Base-by-base conservation (phyloP, 2,797 vertebrate genomes). In the Holocentrus rufus region DNA sequence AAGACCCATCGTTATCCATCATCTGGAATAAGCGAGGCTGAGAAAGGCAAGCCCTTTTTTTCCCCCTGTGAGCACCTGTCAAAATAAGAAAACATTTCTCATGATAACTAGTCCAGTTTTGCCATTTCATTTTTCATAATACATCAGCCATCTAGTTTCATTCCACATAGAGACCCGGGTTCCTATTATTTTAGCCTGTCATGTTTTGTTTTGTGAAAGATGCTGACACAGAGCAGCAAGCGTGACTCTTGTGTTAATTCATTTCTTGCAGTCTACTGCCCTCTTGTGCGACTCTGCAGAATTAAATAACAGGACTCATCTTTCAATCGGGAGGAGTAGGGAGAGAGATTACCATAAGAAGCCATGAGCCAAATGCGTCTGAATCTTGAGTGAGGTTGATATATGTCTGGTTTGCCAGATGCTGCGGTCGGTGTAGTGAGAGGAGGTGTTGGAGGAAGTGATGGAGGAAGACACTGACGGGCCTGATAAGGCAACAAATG, bases 221-320 rank as follows among this genome's bases (percentile, higher is more conserved):
- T 27, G 42, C 39, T 23, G 67, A 30, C 72, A 42, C 39, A 14
- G 39, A 42, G 39, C 39, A 42, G 39, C 4, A 13, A 42, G 39
- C 13, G 39, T 42, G 39, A 14, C 39, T 42, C 39, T 13, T 42
- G 39, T 42, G 39, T 14, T 25, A 7, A 56, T 17, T 52, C 25
- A 73, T 80, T 52, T 64, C 52, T 34, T 61, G 50, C 60, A 11
- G 5, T 76, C 55, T 88, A 76, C 82, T 76, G 82, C 82, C 83
- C 76, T 72, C 88, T 86, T 25, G 65, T 87, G 88, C 7, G 53
- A 49, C 15, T 13, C 23, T 27, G 1, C 20, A 25, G 14, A 54
- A 17, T 18, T 39, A 0, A 25, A 23, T 30, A 30, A 34, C 3
- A 18, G 57, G 55, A 79, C 11, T 64, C 62, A 61, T 46, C 2